These are phyloP conservation scores for Stictocephala bisonia DNA, from an alignment of 2,888 invertebrate genomes.

Conservation along the genomic window DNA sequence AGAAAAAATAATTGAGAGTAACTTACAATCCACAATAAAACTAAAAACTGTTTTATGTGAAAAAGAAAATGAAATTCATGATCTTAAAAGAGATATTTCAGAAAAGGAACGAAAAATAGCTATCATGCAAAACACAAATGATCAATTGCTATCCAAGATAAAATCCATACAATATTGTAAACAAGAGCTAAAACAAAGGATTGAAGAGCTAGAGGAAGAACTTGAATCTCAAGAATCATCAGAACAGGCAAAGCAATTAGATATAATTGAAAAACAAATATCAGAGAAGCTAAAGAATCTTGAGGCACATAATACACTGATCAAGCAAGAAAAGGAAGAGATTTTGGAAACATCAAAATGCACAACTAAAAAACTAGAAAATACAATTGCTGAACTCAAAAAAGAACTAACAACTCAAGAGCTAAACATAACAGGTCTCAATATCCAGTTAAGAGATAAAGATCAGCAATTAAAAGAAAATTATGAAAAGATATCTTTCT, in stretches of 20 bases:
- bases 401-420: background rate
- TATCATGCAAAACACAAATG: background rate
- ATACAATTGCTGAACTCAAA: background rate
- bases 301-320: background rate
- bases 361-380: background rate
- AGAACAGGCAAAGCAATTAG: background rate
- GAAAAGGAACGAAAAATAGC: background rate
- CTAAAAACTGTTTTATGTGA: background rate
- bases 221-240: background rate
- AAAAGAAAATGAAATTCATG: background rate
- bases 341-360: background rate
- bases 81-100: background rate
- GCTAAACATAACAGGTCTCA: background rate
- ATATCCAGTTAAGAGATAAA: background rate
- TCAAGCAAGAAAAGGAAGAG: background rate
- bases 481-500: background rate
- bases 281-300: background rate
- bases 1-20: conserved; percentile 26
- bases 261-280: conserved; percentile 9
- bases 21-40: background rate
- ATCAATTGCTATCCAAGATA: background rate
- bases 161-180: too few species aligned
- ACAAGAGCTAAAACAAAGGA: conserved; percentile 2
- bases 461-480: background rate
- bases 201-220: conserved; percentile 18